These are phyloP conservation scores for Gastrophysa polygoni DNA, from an alignment of 2,888 invertebrate genomes.

Conservation along the genomic window DNA sequence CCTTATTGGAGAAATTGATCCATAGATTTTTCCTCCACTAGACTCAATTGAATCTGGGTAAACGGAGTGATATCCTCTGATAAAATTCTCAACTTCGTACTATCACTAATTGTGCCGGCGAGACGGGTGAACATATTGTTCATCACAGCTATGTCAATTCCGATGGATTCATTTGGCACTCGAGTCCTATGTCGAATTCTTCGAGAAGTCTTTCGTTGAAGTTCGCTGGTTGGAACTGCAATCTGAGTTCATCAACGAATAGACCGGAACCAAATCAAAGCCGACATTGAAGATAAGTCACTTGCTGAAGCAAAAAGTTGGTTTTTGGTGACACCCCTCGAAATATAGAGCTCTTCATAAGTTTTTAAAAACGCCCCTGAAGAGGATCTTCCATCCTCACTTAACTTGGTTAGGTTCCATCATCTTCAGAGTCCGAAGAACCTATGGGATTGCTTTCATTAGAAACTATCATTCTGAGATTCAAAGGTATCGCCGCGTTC, in stretches of 20 bases:
- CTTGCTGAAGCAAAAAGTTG: conserved; percentile 26
- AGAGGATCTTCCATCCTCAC: conserved; percentile 10
- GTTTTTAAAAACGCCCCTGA: conserved; percentile 24
- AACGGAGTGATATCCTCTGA: conserved; percentile 29
- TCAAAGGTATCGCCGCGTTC: not conserved
- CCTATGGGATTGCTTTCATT: no score
- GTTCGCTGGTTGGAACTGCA: conserved; percentile 32
- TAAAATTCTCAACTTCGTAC: conserved; percentile 24
- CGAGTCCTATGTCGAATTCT: conserved; percentile 38
- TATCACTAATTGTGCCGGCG: conserved; percentile 17
- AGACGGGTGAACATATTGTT: conserved; percentile 32
- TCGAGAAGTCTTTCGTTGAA: conserved; percentile 37
- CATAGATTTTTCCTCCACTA: conserved; percentile 23
- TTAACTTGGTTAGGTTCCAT: conserved; percentile 23
- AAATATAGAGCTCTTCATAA: conserved; percentile 18
- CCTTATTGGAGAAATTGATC: conserved; percentile 23
- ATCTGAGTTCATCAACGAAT: conserved; percentile 2
- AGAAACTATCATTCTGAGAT: not conserved
- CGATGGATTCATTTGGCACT: conserved; percentile 36
- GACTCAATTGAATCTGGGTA: conserved; percentile 28
- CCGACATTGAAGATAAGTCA: conserved; percentile 24
- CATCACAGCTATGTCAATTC: conserved; percentile 39
- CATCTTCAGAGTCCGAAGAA: not conserved
- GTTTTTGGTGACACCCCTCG: conserved; percentile 17
- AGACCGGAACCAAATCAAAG: conserved; percentile 15